A percentile compares a stretch with the other conserved stretches of the same genome.
These are phyloP conservation scores for Antheraea mylitta DNA, from an alignment of 1,140 invertebrate genomes.

Conservation along the genomic window DNA sequence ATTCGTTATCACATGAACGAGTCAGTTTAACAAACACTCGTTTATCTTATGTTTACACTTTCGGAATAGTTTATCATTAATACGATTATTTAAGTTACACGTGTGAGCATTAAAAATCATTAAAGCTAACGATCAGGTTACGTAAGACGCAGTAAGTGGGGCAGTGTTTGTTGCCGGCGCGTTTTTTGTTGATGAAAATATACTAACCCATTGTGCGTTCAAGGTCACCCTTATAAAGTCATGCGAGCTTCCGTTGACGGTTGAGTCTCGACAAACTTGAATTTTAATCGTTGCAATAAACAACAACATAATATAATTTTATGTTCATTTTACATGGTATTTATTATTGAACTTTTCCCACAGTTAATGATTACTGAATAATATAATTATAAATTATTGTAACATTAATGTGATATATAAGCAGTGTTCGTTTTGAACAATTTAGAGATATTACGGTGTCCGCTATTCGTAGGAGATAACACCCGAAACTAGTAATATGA, in stretches of 20 bases:
- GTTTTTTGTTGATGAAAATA: slow-evolving; percentile 60
- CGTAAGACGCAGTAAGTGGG: slow-evolving; percentile 35
- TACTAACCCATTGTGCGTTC: slow-evolving; percentile 60
- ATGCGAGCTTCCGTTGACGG: slow-evolving; percentile 49
- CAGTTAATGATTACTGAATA: neutral
- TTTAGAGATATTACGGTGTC: too few relatives aligned
- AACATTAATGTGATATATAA: too few relatives aligned
- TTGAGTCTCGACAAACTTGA: slow-evolving; percentile 15
- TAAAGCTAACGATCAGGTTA: slow-evolving; percentile 11
- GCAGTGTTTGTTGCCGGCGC: slow-evolving; percentile 21
- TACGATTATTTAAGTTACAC: slow-evolving; percentile 23
- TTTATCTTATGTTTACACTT: slow-evolving; percentile 14
- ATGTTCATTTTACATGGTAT: neutral
- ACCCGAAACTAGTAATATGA: too few relatives aligned
- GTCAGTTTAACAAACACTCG: neutral
- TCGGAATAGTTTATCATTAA: slow-evolving; percentile 14
- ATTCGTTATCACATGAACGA: neutral
- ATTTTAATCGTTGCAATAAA: slow-evolving; percentile 12
- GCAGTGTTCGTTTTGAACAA: too few relatives aligned
- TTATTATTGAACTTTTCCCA: neutral
- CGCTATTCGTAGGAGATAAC: too few relatives aligned
- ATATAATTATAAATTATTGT: too few relatives aligned
- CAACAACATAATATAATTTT: neutral
- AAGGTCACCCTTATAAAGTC: slow-evolving; percentile 70
- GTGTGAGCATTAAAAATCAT: slow-evolving; percentile 12